phyloP scores from a whole-genome alignment of 2,113 vertebrate species.

The Daubentonia madagascariensis region DNA sequence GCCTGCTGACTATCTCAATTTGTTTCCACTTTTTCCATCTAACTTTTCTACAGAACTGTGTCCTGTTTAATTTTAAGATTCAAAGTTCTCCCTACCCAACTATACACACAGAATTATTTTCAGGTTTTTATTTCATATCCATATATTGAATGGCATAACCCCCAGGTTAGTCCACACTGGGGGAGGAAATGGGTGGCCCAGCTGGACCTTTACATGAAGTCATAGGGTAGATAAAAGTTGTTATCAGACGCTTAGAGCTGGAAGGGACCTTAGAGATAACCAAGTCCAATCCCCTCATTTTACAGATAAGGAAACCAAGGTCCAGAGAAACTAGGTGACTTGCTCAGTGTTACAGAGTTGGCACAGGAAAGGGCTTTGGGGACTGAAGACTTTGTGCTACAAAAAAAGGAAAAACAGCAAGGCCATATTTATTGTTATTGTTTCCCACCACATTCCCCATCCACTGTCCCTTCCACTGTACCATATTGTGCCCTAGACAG shows the following conservation, averaged over 20 bases:
- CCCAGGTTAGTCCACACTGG: not conserved
- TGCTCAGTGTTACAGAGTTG: slow-evolving; percentile 7
- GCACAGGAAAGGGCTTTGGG: not conserved
- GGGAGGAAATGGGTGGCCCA: not conserved
- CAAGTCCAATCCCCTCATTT: slow-evolving; percentile 11
- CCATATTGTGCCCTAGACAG: not conserved
- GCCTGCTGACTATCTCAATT: not conserved
- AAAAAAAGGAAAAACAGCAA: not conserved
- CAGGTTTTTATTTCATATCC: not conserved
- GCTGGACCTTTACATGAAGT: not conserved
- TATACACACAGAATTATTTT: not conserved
- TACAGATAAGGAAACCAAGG: slow-evolving; percentile 63
- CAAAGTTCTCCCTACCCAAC: not conserved
- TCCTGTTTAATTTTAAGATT: slow-evolving; percentile 31
- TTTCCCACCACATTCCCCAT: not conserved
- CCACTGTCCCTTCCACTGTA: not conserved
- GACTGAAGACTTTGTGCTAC: not conserved
- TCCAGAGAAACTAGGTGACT: slow-evolving; percentile 33
- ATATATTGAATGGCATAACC: not conserved
- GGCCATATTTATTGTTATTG: not conserved
- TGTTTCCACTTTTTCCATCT: not conserved
- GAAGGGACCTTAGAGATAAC: slow-evolving; percentile 11
- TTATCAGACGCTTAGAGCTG: slow-evolving; percentile 42
- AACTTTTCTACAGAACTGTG: not conserved
- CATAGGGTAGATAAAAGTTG: not conserved